Conservation (phyloP, 2,113 vertebrate genomes). For the Zosterops japonicus region DNA sequence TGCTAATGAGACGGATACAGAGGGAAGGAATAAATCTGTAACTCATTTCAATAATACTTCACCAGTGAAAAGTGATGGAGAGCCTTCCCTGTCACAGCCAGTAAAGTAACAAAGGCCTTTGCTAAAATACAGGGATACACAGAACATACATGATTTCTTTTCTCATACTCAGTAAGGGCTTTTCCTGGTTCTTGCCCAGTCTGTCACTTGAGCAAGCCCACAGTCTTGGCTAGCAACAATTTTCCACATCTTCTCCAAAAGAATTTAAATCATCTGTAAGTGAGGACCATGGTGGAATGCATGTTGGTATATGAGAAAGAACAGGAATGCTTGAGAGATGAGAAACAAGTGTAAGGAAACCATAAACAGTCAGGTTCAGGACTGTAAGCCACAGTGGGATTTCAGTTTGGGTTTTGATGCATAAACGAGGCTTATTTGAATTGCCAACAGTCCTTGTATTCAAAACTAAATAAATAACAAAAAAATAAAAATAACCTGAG, state of each 20-base stretch:
- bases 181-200: neutral
- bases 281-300: neutral
- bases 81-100: neutral
- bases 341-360: conserved; percentile 14
- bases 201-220: neutral
- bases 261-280: neutral
- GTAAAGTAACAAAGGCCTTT: neutral
- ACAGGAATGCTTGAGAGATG: neutral
- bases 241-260: neutral
- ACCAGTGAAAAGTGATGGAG: neutral
- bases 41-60: conserved; percentile 28
- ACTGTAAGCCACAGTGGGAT: neutral
- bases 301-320: neutral
- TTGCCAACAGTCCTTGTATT: neutral
- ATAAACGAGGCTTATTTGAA: conserved; percentile 6
- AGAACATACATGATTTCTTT: neutral
- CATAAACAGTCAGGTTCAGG: neutral
- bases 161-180: neutral
- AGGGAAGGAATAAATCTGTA: conserved; percentile 54
- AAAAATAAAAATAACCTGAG: neutral
- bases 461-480: conserved; percentile 9
- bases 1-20: conserved; percentile 34
- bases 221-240: neutral
- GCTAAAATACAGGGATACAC: neutral
- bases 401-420: conserved; percentile 11